Base-by-base conservation (phyloP, 2,797 vertebrate genomes). In the Tolypeutes matacus region DNA sequence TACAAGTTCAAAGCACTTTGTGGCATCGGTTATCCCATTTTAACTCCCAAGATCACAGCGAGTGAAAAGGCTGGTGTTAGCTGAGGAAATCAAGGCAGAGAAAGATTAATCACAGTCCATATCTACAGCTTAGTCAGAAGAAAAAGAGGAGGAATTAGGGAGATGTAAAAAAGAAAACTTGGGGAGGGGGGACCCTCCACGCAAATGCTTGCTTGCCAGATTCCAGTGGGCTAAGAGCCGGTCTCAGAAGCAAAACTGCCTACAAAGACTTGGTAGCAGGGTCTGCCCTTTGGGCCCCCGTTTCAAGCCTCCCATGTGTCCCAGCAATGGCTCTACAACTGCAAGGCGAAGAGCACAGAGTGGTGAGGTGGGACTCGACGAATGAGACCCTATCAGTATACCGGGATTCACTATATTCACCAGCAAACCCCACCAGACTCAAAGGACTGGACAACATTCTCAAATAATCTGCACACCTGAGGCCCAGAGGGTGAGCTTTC, bases 71-170 rank as follows among this genome's bases (percentile, higher is more conserved):
- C n/a, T 65, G 15, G 8, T 56, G 7, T 76, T 53, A 88, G 69
- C 31, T 67, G 27, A 92, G 65, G 20, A 76, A 92, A 77, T 75
- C 27, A 51, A 80, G 39, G 78, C 69, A 93, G 23, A 78, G 29
- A 69, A 72, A 70, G 76, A 89, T 60, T 51, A 75, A 84, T 20
- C 39, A n/a, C 42, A 36, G 49, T 15, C 14, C 14, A 18, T 4
- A 84, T 49, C 65, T 60, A 49, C 1, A 65, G 53, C 65, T 80
- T 29, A 62, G 39, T 72, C 34, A 34, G 58, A n/a, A 86, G 95
- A 56, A 56, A 89, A 65, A 39, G 27, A 86, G 7, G 7, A 60
- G 1, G 21, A 49, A 29, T 81, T 42, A 10, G 25, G 29, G 76
- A 86, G 56, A 53, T 14, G 75, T 18, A 69, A 83, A 75, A 58